Percentiles rank a stretch among this genome's conserved stretches.
These are phyloP conservation scores for Macrotis lagotis DNA, from an alignment of 2,113 vertebrate species.

Conservation along the genomic window DNA sequence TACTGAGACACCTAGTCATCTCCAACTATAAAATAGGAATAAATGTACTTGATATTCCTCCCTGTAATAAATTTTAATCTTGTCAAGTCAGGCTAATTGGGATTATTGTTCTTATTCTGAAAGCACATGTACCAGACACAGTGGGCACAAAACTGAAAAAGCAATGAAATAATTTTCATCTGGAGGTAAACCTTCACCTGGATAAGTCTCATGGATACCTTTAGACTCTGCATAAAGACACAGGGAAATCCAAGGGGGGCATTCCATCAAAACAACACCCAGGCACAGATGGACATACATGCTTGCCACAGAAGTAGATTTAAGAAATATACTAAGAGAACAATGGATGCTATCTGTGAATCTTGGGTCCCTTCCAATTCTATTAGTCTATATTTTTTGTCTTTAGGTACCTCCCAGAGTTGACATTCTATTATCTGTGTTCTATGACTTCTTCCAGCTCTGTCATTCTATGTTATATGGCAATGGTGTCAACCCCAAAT, in stretches of 20 bases:
- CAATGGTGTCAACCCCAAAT: neutral
- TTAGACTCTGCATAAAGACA: neutral
- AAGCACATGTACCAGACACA: neutral
- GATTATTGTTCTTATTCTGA: neutral
- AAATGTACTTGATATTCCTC: neutral
- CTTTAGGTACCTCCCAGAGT: neutral
- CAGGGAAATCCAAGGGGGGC: neutral
- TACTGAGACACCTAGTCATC: no score
- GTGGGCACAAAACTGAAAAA: neutral
- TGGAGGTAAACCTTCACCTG: neutral
- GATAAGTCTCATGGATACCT: neutral
- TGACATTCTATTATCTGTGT: neutral
- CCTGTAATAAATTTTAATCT: neutral
- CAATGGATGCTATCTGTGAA: neutral
- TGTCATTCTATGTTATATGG: neutral
- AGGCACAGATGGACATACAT: neutral
- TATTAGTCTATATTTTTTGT: neutral
- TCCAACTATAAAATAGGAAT: no score
- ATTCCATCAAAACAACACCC: no score
- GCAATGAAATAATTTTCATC: neutral
- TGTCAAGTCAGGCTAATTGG: neutral
- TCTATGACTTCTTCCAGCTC: neutral
- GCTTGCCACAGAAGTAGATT: neutral
- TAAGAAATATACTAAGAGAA: neutral
- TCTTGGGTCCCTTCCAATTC: neutral